Conservation (phyloP, 2,113 vertebrate genomes). For the Bagarius yarrelli region DNA sequence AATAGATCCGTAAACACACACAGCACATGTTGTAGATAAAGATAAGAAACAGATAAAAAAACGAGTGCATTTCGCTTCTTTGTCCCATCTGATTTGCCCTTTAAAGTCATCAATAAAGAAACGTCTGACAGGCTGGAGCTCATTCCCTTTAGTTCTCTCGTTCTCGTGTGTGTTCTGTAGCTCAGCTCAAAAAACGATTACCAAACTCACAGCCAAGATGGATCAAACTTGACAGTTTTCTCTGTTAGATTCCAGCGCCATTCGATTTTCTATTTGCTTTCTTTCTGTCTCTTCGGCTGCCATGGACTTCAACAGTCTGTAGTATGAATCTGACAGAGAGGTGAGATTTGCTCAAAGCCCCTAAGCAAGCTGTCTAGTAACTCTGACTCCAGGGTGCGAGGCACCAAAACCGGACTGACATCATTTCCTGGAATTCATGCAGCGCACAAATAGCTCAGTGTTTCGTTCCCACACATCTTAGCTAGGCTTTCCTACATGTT, state of each 20-base stretch:
- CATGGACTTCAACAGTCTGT: slow-evolving; percentile 3
- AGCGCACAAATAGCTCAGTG: slow-evolving; percentile 71
- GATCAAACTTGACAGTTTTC: slow-evolving; percentile 24
- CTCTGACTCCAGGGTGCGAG: slow-evolving; percentile 60
- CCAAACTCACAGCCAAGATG: not conserved
- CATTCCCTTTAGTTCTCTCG: not conserved
- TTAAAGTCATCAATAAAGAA: slow-evolving; percentile 21
- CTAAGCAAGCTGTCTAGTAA: slow-evolving; percentile 25
- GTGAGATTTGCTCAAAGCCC: slow-evolving; percentile 14
- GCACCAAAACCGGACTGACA: slow-evolving; percentile 63
- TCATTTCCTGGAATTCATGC: slow-evolving; percentile 78
- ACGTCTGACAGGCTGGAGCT: not conserved
- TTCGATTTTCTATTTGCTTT: slow-evolving; percentile 1
- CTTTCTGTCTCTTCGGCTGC: not conserved
- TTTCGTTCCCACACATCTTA: slow-evolving; percentile 68
- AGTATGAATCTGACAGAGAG: slow-evolving; percentile 19
- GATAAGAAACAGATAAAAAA: not conserved
- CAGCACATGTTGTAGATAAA: not conserved
- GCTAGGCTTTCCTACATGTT: slow-evolving; percentile 51
- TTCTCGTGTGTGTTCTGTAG: not conserved
- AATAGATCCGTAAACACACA: not conserved
- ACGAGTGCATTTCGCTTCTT: not conserved
- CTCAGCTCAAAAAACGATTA: not conserved
- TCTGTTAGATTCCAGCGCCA: slow-evolving; percentile 36
- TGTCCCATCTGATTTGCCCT: not conserved